Conservation (phyloP, 2,888 invertebrate genomes). For the Scaptomyza polygonia region DNA sequence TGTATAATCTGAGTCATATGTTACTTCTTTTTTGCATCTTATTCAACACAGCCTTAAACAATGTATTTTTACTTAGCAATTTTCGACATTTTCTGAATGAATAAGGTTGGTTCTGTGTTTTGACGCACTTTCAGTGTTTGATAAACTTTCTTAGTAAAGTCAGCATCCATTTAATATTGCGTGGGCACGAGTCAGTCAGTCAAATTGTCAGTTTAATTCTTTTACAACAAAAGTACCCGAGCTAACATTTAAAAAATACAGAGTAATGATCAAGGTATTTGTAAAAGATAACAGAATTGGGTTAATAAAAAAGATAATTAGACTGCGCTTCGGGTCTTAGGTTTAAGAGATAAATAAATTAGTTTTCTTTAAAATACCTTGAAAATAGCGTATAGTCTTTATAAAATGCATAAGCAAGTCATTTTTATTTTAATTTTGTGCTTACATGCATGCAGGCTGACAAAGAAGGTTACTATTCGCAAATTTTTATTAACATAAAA, state of each 20-base stretch:
- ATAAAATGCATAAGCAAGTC: constrained; percentile 19
- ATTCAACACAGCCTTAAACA: too few relatives aligned
- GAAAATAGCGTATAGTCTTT: not conserved
- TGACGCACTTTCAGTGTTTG: too few relatives aligned
- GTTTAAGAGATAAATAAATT: constrained; percentile 21
- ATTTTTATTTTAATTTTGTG: constrained; percentile 18
- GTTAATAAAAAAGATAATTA: constrained; percentile 44
- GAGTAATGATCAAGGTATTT: constrained; percentile 29
- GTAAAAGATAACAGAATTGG: constrained; percentile 47
- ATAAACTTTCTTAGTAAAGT: too few relatives aligned
- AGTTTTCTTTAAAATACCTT: constrained; percentile 13
- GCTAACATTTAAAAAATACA: not conserved
- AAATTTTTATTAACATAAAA: not conserved
- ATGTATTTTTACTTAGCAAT: too few relatives aligned
- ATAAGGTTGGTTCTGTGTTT: too few relatives aligned
- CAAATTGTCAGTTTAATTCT: too few relatives aligned
- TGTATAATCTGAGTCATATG: too few relatives aligned
- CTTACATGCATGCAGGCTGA: not conserved
- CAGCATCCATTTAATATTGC: too few relatives aligned
- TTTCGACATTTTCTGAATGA: too few relatives aligned
- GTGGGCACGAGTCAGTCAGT: too few relatives aligned
- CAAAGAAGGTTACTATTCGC: constrained; percentile 26
- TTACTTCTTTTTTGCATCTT: too few relatives aligned
- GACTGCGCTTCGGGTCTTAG: constrained; percentile 16
- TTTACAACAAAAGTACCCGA: constrained; percentile 1